Conservation (phyloP, 2,113 vertebrate species). For the Pseudonaja textilis region DNA sequence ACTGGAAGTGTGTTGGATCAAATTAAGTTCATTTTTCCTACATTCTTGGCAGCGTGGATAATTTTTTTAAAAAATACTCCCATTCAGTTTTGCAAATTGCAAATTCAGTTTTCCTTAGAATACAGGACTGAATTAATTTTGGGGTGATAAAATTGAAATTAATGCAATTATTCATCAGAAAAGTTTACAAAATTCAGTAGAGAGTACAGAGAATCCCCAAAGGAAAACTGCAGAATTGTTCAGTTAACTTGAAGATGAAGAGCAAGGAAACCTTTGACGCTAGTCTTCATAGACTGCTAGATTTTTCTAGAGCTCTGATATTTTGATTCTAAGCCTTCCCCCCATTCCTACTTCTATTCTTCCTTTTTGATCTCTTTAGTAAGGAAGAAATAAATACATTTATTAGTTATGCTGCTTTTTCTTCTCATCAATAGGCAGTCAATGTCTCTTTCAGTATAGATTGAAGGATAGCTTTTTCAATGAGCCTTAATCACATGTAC, state of each 20-base stretch:
- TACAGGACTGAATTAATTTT: not conserved
- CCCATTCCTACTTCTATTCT: not conserved
- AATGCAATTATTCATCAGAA: not conserved
- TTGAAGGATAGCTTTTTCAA: slow-evolving; percentile 15
- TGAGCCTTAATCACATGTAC: slow-evolving; percentile 29
- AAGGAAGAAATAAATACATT: not conserved
- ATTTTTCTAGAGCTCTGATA: not conserved
- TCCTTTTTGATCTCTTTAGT: not conserved
- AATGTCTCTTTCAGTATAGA: slow-evolving; percentile 1
- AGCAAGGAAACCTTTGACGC: not conserved
- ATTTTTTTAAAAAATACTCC: not conserved
- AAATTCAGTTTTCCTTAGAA: not conserved
- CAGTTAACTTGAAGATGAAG: not conserved
- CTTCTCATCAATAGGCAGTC: slow-evolving; percentile 22
- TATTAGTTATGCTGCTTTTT: not conserved
- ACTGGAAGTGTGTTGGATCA: not conserved
- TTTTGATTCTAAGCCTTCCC: not conserved
- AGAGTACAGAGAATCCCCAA: not conserved
- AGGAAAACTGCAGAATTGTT: not conserved
- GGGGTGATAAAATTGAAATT: not conserved
- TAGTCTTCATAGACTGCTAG: not conserved
- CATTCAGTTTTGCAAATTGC: not conserved
- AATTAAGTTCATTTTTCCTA: not conserved
- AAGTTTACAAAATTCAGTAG: not conserved
- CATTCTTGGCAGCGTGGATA: not conserved